A percentile compares a stretch with the other conserved stretches of the same genome.
These are phyloP conservation scores for Callocephalon fimbriatum DNA, from an alignment of 2,113 vertebrate species.

Conservation along the genomic window DNA sequence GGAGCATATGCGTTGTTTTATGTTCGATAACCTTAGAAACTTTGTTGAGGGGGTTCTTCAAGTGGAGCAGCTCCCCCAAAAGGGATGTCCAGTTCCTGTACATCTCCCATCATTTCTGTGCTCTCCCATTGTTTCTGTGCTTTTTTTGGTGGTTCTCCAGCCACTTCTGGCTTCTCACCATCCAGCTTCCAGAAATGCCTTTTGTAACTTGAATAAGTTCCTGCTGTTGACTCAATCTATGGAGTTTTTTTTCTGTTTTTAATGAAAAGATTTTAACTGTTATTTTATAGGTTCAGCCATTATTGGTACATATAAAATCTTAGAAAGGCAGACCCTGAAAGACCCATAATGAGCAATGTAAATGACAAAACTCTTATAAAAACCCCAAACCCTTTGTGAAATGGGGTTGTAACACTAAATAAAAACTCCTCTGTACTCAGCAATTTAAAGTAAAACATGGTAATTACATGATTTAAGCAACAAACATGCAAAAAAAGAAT, in stretches of 20 bases:
- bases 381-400: not conserved
- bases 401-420: not conserved
- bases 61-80: not conserved
- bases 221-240: not conserved
- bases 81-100: not conserved
- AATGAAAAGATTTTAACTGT: not conserved
- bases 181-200: not conserved
- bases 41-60: not conserved
- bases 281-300: not conserved
- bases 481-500: not conserved
- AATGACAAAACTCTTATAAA: not conserved
- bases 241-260: not conserved
- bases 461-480: not conserved
- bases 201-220: not conserved
- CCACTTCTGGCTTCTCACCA: not conserved
- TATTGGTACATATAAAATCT: not conserved
- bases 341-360: not conserved
- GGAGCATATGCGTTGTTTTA: rapidly evolving
- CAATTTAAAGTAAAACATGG: not conserved
- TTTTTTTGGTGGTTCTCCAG: not conserved
- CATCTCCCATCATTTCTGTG: not conserved
- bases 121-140: not conserved
- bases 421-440: not conserved
- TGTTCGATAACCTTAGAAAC: not conserved
- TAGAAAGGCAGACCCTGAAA: not conserved